A percentile compares a stretch with the other conserved stretches of the same genome.
phyloP scores from a whole-genome alignment of 2,888 invertebrate species.

The Coenonympha arcania region DNA sequence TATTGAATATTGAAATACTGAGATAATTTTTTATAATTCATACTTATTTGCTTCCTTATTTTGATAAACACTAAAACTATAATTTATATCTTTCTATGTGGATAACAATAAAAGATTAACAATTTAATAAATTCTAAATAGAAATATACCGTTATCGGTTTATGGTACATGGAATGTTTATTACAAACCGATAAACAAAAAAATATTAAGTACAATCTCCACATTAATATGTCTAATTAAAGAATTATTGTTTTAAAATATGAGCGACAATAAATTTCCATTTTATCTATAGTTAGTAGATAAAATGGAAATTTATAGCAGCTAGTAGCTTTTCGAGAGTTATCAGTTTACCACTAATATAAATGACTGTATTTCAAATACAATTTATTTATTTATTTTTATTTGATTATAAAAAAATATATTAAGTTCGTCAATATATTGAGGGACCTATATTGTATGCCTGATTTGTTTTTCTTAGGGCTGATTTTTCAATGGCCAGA shows the following conservation, averaged over 20 bases:
- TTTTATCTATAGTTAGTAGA: too few species aligned
- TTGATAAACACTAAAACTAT: not conserved
- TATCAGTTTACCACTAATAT: too few species aligned
- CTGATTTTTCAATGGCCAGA: too few species aligned
- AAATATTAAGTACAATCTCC: slow-evolving; percentile 6
- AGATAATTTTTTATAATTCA: not conserved
- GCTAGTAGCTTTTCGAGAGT: too few species aligned
- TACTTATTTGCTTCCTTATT: not conserved
- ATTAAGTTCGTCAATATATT: too few species aligned
- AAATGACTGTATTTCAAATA: too few species aligned
- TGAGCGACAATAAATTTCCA: not conserved
- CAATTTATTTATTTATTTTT: too few species aligned
- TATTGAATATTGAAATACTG: not conserved
- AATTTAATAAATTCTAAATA: not conserved
- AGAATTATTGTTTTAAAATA: not conserved
- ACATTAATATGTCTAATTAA: not conserved
- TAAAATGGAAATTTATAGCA: too few species aligned
- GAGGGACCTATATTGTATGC: too few species aligned
- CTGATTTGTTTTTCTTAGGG: too few species aligned
- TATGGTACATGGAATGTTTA: not conserved
- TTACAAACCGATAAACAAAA: slow-evolving; percentile 2
- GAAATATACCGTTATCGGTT: not conserved
- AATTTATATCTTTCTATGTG: not conserved
- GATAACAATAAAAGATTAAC: slow-evolving; percentile 1
- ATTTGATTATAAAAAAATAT: too few species aligned